Base-by-base conservation (phyloP, 2,797 vertebrate genomes). In the Spinibarbus caldwelli region DNA sequence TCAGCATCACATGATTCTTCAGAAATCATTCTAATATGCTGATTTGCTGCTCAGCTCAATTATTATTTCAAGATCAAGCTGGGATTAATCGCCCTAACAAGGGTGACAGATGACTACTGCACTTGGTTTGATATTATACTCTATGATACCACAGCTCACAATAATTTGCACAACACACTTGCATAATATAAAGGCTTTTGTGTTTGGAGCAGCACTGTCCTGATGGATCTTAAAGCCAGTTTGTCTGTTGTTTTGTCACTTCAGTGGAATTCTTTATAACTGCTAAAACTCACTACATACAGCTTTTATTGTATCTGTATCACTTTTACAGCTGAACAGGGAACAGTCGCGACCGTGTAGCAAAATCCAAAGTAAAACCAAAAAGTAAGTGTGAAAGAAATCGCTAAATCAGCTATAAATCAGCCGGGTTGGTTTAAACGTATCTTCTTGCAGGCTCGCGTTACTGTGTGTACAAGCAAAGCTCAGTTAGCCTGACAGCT, bases 401-500 rank as follows among this genome's bases (percentile, higher is more conserved):
- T 23, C 4, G 10, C 36, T 59, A n/a, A n/a, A n/a, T n/a, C n/a
- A n/a, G n/a, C n/a, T n/a, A n/a, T n/a, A 68, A 45, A 34, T 36
- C 26, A 41, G 80, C 67, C 59, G 36, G 11, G 8, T 26, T 31
- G 36, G n/a, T 23, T 71, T 31, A 31, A 82, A 82, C 31, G 8
- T 57, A 34, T 82, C 26, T 57, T 57, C 67, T 23, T 9, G n/a
- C 71, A n/a, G 43, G 57, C 71, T 76, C 41, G 29, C 23, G 57
- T 83, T 77, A 52, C 82, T 76, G 67, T 71, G 26, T 47, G 41
- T 8, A 21, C 14, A 12, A 17, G 59, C 29, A 49, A 34, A 47
- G 52, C 67, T 72, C 79, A 1, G 72, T 71, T n/a, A 78, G 67
- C 59, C 31, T 52, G 38, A 59, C 71, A 59, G 83, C 83, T 92